These are phyloP conservation scores for Vanessa cardui DNA, from an alignment of 2,888 invertebrate species.

Conservation along the genomic window DNA sequence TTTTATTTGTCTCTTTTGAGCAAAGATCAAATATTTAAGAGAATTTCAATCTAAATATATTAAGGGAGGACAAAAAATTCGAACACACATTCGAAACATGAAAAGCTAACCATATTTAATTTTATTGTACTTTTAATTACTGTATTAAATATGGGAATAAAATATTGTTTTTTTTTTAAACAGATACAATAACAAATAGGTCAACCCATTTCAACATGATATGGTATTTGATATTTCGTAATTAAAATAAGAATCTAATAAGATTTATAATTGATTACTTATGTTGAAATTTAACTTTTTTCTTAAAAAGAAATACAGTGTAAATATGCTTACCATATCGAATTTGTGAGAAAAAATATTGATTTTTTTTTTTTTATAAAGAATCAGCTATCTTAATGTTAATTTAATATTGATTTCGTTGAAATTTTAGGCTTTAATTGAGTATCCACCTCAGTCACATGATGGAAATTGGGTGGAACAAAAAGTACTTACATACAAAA, in stretches of 20 bases:
- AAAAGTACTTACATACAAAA: not conserved
- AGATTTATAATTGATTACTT: not conserved
- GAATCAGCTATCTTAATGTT: not conserved
- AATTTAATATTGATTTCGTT: not conserved
- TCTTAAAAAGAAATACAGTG: too few species aligned
- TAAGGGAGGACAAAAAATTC: too few species aligned
- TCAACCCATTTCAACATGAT: not conserved
- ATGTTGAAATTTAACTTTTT: not conserved
- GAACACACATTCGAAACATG: too few species aligned
- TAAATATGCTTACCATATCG: too few species aligned
- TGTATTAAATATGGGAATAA: too few species aligned
- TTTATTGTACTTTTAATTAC: too few species aligned
- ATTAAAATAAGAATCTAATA: slow-evolving; percentile 8
- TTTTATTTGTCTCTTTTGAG: too few species aligned
- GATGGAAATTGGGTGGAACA: slow-evolving; percentile 37
- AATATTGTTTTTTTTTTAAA: too few species aligned
- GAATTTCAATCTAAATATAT: too few species aligned
- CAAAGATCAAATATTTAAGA: too few species aligned
- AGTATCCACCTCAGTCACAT: slow-evolving; percentile 39
- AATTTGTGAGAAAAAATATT: too few species aligned
- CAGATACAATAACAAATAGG: not conserved
- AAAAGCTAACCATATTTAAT: too few species aligned
- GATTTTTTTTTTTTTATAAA: not conserved
- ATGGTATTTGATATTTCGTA: not conserved
- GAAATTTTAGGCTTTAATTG: not conserved